These are phyloP conservation scores for Lithophane socia DNA, from an alignment of 2,888 invertebrate species.

Conservation along the genomic window DNA sequence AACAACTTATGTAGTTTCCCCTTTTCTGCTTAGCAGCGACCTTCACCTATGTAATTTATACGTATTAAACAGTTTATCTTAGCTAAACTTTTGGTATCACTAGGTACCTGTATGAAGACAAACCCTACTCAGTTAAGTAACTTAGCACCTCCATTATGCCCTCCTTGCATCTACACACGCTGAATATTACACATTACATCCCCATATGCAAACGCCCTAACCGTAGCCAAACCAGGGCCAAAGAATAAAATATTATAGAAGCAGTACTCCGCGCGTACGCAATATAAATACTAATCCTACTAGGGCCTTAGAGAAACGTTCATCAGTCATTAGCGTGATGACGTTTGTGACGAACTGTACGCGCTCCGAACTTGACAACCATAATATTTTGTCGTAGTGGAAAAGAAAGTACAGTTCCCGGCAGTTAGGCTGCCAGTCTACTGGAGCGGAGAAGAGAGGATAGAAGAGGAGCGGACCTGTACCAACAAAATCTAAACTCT, in stretches of 20 bases:
- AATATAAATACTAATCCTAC: neutral
- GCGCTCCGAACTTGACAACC: neutral
- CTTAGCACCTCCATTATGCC: constrained; percentile 47
- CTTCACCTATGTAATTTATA: constrained; percentile 13
- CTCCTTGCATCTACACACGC: constrained; percentile 18
- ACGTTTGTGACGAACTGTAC: neutral
- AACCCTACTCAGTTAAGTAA: constrained; percentile 49
- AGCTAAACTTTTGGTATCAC: constrained; percentile 19
- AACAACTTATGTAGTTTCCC: neutral
- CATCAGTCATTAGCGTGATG: neutral
- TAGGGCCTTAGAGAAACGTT: neutral
- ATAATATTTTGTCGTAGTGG: neutral
- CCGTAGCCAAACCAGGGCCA: constrained; percentile 40
- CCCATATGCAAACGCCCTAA: constrained; percentile 56
- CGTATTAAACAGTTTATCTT: constrained; percentile 24
- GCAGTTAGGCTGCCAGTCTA: no score
- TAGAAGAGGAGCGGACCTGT: no score
- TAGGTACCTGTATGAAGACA: constrained; percentile 28
- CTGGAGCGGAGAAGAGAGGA: no score
- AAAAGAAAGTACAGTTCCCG: neutral
- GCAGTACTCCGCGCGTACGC: neutral
- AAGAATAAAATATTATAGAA: constrained; percentile 21
- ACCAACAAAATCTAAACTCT: no score
- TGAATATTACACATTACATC: constrained; percentile 47
- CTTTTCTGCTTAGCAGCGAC: neutral